Evolutionary conservation across 2,113 vertebrate genomes (phyloP), one percentile per base, ranked within the genome.

Genomic region (Coracopsis vasa): DNA sequence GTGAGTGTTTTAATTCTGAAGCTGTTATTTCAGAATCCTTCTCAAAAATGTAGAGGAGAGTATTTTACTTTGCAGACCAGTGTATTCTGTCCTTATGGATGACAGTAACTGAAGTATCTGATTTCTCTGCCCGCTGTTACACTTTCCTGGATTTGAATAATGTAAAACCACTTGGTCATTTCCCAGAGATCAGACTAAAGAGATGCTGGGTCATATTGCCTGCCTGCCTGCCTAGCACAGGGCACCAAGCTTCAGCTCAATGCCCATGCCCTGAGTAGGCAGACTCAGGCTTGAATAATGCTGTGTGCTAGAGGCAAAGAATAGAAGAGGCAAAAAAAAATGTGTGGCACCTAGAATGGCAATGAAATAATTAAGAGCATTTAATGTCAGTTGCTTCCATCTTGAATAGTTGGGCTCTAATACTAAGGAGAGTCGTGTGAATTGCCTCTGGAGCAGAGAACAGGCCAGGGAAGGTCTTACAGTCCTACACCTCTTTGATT

Each of bases 211-310:
- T 75, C 37, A 6, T 42, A n/a, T 58, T 58, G 33, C 66, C 33
- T 47, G 42, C n/a, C 21, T 31, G 29, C 33, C 23, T 37, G 39
- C 6, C 3, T 7, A 33, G 35, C 82, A 24, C 35, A 45, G 41
- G 67, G 47, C 47, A 78, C 39, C n/a, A 42, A 37, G 41, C 62
- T 69, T 65, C 50, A 44, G 41, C 28, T 25, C 17, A 18, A n/a
- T 28, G 23, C 37, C 25, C 29, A 1, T 29, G 6, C 27, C 3
- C 0, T 4, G 58, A 45, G 25, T 33, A 2, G 13, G 23, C 56
- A 50, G 54, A 7, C 37, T 67, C 10, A 31, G 54, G 37, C 29
- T 69, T 64, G 27, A 18, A 13, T 64, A 41, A 42, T 14, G n/a
- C 70, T 41, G 12, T 29, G 31, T 69, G 61, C 70, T 67, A 41